A percentile compares a stretch with the other conserved stretches of the same genome.
Evolutionary conservation across 2,113 vertebrate genomes (phyloP).

Genomic region (Lepus timidus): DNA sequence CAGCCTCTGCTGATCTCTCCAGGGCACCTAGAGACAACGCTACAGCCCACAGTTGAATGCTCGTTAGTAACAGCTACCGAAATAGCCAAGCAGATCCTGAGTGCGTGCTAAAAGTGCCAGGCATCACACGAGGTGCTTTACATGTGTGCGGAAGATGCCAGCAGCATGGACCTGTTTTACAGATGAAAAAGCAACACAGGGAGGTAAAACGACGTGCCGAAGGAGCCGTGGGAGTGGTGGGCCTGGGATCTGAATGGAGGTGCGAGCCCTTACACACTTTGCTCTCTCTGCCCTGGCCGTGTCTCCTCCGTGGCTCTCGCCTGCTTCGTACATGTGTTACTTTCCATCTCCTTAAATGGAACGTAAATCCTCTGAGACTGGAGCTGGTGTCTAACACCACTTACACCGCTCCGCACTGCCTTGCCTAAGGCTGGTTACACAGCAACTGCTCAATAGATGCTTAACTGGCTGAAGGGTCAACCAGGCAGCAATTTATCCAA

Average conservation of each 20-base stretch:
- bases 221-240: background rate
- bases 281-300: background rate
- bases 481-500: background rate
- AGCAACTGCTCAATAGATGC: slow-evolving; percentile 20
- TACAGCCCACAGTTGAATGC: background rate
- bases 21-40: background rate
- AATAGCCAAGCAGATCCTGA: background rate
- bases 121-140: background rate
- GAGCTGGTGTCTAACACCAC: background rate
- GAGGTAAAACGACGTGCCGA: background rate
- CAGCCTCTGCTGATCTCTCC: background rate
- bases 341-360: background rate
- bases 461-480: slow-evolving; percentile 19
- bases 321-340: background rate
- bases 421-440: slow-evolving; percentile 1
- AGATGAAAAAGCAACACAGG: background rate
- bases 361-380: background rate
- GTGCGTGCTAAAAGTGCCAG: background rate
- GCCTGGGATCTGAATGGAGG: background rate
- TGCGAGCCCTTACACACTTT: background rate
- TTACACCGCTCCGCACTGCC: background rate
- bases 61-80: background rate
- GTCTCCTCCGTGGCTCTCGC: background rate
- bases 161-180: background rate
- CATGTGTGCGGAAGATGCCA: background rate